Evolutionary conservation across 2,113 vertebrate genomes (phyloP).

Genomic region (Aegypius monachus): DNA sequence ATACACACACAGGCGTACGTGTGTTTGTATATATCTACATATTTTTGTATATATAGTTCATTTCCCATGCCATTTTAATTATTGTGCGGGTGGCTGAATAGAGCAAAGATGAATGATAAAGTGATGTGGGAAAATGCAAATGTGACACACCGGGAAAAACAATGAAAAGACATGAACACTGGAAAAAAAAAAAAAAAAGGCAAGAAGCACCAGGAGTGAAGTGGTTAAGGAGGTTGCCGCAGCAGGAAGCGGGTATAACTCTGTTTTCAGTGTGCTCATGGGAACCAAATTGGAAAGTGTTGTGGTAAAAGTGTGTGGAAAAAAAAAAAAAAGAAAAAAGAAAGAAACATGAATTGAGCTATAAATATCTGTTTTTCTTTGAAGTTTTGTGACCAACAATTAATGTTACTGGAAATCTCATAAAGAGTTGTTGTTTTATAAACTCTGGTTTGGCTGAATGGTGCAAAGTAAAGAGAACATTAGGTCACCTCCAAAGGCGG

Average conservation of each 20-base stretch:
- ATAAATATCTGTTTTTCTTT: constrained; percentile 80
- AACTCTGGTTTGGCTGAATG: constrained; percentile 41
- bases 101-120: constrained; percentile 63
- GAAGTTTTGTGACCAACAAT: constrained; percentile 78
- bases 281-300: constrained; percentile 79
- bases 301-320: constrained; percentile 77
- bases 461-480: background rate
- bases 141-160: constrained; percentile 67
- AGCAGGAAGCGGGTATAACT: constrained; percentile 78
- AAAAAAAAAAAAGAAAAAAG: background rate
- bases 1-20: background rate
- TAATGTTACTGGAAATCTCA: constrained; percentile 79
- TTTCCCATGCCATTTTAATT: background rate
- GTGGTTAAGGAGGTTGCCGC: constrained; percentile 71
- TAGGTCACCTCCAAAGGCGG: background rate
- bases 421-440: constrained; percentile 62
- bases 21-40: background rate
- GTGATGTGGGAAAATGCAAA: constrained; percentile 63
- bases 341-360: constrained; percentile 67
- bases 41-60: background rate
- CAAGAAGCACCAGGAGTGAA: constrained; percentile 42
- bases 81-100: constrained; percentile 43
- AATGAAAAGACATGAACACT: constrained; percentile 54
- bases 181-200: constrained; percentile 35
- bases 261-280: constrained; percentile 75